A percentile compares a stretch with the other conserved stretches of the same genome.
These are phyloP conservation scores for Drosophila yooni DNA, from an alignment of 2,888 invertebrate genomes.

Conservation along the genomic window DNA sequence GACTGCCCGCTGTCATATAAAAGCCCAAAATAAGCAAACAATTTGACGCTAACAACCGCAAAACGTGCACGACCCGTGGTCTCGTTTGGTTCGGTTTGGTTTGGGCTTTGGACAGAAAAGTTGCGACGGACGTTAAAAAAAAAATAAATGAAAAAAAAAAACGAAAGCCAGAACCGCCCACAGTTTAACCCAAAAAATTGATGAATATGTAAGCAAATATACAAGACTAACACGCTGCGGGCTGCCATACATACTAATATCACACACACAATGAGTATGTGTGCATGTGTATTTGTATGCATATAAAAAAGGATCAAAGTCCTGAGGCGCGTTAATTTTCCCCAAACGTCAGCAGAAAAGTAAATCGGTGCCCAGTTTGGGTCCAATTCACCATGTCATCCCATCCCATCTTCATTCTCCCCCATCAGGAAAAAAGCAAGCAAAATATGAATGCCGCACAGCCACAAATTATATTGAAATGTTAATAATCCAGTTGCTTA, in stretches of 20 bases:
- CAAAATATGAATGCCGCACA: slow-evolving; percentile 60
- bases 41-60: slow-evolving; percentile 77
- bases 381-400: slow-evolving; percentile 2
- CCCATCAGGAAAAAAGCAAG: background rate
- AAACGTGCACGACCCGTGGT: slow-evolving; percentile 58
- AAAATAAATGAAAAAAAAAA: background rate
- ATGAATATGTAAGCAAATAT: slow-evolving; percentile 80
- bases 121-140: background rate
- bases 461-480: slow-evolving; percentile 79
- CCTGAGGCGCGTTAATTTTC: slow-evolving; percentile 76
- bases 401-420: background rate
- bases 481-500: slow-evolving; percentile 81
- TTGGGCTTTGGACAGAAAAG: background rate
- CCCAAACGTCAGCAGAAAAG: slow-evolving; percentile 76
- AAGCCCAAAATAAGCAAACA: slow-evolving; percentile 77
- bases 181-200: slow-evolving; percentile 77
- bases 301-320: slow-evolving; percentile 75
- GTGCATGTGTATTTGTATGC: background rate
- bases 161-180: slow-evolving; percentile 43
- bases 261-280: slow-evolving; percentile 2
- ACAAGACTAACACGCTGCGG: slow-evolving; percentile 61
- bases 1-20: slow-evolving; percentile 73
- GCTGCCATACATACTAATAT: slow-evolving; percentile 52
- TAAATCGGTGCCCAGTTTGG: slow-evolving; percentile 57
- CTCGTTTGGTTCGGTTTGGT: slow-evolving; percentile 8